Percentiles rank a stretch among this genome's conserved stretches.
These are phyloP conservation scores for Nemurella pictetii DNA, from an alignment of 2,888 invertebrate genomes.

Conservation along the genomic window DNA sequence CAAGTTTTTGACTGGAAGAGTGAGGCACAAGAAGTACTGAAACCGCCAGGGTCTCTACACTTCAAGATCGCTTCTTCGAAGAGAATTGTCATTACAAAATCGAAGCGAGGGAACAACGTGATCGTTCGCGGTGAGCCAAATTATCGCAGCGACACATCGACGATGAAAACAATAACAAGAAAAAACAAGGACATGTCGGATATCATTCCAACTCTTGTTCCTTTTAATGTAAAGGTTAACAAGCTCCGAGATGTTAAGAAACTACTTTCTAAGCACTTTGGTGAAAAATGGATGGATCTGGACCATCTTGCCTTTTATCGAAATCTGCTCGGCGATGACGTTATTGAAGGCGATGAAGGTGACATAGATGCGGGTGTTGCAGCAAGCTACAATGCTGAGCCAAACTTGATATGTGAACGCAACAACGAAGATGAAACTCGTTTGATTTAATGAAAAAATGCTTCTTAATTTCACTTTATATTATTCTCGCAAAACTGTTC, in stretches of 20 bases:
- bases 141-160: neutral
- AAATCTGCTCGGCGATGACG: neutral
- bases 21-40: constrained; percentile 10
- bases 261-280: neutral
- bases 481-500: no score
- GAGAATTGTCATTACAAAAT: neutral
- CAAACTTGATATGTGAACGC: neutral
- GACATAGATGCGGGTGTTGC: neutral
- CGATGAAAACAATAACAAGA: neutral
- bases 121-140: neutral
- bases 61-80: neutral
- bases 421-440: neutral
- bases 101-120: neutral
- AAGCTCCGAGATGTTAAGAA: neutral
- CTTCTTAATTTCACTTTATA: no score
- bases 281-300: neutral
- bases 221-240: neutral
- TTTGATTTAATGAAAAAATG: neutral
- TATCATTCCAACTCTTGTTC: neutral
- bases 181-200: neutral
- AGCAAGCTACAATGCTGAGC: neutral
- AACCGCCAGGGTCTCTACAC: neutral
- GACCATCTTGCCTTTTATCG: constrained; percentile 2
- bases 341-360: neutral
- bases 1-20: constrained; percentile 8